A percentile compares a stretch with the other conserved stretches of the same genome.
These are phyloP conservation scores for Grus americana DNA, from an alignment of 2,113 vertebrate genomes.

Conservation along the genomic window DNA sequence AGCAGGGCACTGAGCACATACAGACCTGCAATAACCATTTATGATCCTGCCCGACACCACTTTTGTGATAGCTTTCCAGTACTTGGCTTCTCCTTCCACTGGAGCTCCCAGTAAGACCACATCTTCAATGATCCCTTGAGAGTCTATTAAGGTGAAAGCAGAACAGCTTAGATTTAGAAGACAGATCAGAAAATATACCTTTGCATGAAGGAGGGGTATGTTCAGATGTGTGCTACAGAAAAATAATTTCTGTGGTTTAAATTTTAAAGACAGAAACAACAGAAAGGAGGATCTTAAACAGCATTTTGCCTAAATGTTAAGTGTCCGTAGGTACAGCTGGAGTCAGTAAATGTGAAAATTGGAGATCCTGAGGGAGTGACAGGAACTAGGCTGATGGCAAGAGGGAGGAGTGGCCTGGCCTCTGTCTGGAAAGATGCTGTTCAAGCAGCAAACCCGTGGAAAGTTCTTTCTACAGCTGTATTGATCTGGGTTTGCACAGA, in stretches of 20 bases:
- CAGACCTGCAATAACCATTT: conserved; percentile 94
- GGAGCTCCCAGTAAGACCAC: conserved; percentile 91
- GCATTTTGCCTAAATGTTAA: background rate
- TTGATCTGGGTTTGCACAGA: background rate
- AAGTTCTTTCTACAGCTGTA: background rate
- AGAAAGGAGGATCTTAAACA: background rate
- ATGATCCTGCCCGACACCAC: conserved; percentile 93
- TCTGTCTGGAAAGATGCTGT: background rate
- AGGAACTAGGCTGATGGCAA: background rate
- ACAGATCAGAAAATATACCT: background rate
- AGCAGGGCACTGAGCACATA: background rate
- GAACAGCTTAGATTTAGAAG: background rate
- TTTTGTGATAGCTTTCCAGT: conserved; percentile 84
- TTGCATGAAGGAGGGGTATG: background rate
- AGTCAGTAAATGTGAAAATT: background rate
- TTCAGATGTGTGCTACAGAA: background rate
- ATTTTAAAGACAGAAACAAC: background rate
- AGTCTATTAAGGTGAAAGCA: conserved; percentile 69
- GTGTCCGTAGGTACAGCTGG: background rate
- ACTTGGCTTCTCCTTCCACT: conserved; percentile 89
- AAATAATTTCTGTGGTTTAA: background rate
- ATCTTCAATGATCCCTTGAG: conserved; percentile 91
- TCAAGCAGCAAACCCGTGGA: background rate
- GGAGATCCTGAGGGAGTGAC: background rate
- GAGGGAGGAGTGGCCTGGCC: background rate